phyloP scores from a whole-genome alignment of 2,888 invertebrate species.

The Rotaria sp. region DNA sequence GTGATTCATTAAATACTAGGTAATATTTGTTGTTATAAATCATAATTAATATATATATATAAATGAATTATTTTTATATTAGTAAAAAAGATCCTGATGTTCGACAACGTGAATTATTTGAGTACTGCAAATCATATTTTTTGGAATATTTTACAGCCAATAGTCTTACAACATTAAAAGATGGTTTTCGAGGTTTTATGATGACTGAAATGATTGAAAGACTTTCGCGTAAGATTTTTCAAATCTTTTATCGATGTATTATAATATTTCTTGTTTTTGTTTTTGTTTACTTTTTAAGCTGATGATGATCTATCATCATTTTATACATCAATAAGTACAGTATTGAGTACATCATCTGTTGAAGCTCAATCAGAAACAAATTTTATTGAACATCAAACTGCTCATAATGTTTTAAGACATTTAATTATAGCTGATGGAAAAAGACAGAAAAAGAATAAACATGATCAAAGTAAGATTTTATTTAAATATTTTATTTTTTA shows the following conservation, averaged over 20 bases:
- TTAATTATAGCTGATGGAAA: conserved; percentile 15
- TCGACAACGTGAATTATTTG: conserved; percentile 48
- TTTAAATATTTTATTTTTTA: background rate
- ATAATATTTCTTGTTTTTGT: background rate
- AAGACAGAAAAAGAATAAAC: background rate
- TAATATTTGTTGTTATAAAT: conserved; percentile 42
- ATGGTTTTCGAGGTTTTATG: conserved; percentile 36
- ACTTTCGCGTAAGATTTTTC: conserved; percentile 9
- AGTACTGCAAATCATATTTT: conserved; percentile 34
- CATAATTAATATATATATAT: background rate
- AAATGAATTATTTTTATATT: conserved; percentile 41
- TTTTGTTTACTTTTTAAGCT: background rate
- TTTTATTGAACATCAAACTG: conserved; percentile 29
- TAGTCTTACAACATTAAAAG: background rate
- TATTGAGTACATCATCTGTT: background rate
- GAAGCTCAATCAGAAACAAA: conserved; percentile 18
- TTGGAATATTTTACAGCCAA: conserved; percentile 32
- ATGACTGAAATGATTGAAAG: conserved; percentile 33
- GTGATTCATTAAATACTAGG: conserved; percentile 66
- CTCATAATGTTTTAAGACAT: conserved; percentile 28
- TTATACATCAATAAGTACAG: background rate
- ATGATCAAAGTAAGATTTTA: background rate
- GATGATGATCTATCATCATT: background rate
- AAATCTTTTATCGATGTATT: background rate
- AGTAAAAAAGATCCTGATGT: conserved; percentile 52